A percentile compares a stretch with the other conserved stretches of the same genome.
phyloP scores from a whole-genome alignment of 2,888 invertebrate genomes.

The Drepana falcataria region DNA sequence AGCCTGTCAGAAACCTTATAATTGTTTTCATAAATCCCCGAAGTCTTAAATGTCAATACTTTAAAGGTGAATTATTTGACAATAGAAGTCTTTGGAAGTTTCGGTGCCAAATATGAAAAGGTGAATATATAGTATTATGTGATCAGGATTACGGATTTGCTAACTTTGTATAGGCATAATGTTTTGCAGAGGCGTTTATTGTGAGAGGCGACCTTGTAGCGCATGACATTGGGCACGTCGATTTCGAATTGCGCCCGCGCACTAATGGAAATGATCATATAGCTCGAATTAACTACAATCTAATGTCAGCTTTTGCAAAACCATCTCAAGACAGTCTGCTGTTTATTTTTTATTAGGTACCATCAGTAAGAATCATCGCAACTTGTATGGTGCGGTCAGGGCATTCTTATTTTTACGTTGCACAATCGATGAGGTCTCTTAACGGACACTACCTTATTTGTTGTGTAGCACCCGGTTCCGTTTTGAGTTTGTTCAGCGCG shows the following conservation, averaged over 20 bases:
- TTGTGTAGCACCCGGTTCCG: constrained; percentile 27
- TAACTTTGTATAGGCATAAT: constrained; percentile 27
- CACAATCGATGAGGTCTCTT: constrained; percentile 21
- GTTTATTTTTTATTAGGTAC: background rate
- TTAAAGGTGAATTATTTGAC: constrained; percentile 21
- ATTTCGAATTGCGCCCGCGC: constrained; percentile 55
- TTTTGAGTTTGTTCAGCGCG: constrained; percentile 53
- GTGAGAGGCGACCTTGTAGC: constrained; percentile 65
- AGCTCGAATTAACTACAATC: background rate
- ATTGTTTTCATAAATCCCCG: constrained; percentile 9
- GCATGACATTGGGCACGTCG: constrained; percentile 62
- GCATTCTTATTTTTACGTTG: constrained; percentile 9
- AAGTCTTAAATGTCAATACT: constrained; percentile 27
- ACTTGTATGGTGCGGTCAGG: constrained; percentile 1
- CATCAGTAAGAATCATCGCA: background rate
- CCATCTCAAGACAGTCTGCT: background rate
- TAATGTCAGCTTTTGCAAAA: background rate
- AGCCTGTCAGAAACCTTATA: constrained; percentile 11
- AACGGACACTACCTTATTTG: constrained; percentile 32
- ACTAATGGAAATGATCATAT: constrained; percentile 9
- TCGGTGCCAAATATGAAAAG: constrained; percentile 32
- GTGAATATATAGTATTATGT: constrained; percentile 28
- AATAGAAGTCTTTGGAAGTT: constrained; percentile 31
- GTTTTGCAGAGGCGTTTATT: constrained; percentile 48
- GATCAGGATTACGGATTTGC: constrained; percentile 32